Percentiles rank a stretch among this genome's conserved stretches.
Conservation (phyloP, 2,113 vertebrate species). For the Atrichornis clamosus region DNA sequence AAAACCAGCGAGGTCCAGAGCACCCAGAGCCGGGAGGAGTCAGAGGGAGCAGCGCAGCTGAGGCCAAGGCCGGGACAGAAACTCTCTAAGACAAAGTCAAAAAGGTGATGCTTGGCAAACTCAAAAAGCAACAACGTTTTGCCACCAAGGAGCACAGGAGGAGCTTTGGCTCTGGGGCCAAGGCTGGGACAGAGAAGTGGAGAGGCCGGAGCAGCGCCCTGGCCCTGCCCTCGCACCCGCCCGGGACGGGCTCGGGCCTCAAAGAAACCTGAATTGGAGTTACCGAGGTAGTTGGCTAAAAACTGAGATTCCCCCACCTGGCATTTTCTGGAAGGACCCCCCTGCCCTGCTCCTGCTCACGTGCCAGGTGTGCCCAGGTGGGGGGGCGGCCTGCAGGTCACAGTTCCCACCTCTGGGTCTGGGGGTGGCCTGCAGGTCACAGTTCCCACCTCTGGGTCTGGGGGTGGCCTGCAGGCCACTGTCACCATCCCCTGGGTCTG, state of each 20-base stretch:
- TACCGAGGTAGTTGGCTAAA: conserved; percentile 82
- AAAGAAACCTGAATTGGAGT: conserved; percentile 80
- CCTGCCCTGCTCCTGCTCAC: background rate
- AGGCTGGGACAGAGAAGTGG: conserved; percentile 41
- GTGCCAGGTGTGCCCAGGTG: background rate
- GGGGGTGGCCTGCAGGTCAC: background rate
- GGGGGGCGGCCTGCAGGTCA: background rate
- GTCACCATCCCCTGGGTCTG: too few relatives aligned
- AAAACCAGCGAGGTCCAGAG: conserved; percentile 6
- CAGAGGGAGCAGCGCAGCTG: background rate
- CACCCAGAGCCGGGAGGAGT: background rate
- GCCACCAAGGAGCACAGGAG: conserved; percentile 31
- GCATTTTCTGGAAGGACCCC: conserved; percentile 24
- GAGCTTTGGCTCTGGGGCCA: conserved; percentile 50
- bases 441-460: background rate
- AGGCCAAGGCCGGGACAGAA: background rate
- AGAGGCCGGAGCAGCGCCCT: conserved; percentile 17
- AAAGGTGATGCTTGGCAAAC: conserved; percentile 5
- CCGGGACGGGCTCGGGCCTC: conserved; percentile 37
- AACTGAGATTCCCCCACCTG: conserved; percentile 69
- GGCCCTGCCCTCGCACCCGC: conserved; percentile 38
- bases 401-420: too few relatives aligned
- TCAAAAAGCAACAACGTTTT: conserved; percentile 23
- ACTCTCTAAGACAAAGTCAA: conserved; percentile 6
- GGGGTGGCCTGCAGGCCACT: background rate